Evolutionary conservation across 1,140 invertebrate species (phyloP), one percentile per base, ranked within the genome.

Genomic region (Physella acuta): DNA sequence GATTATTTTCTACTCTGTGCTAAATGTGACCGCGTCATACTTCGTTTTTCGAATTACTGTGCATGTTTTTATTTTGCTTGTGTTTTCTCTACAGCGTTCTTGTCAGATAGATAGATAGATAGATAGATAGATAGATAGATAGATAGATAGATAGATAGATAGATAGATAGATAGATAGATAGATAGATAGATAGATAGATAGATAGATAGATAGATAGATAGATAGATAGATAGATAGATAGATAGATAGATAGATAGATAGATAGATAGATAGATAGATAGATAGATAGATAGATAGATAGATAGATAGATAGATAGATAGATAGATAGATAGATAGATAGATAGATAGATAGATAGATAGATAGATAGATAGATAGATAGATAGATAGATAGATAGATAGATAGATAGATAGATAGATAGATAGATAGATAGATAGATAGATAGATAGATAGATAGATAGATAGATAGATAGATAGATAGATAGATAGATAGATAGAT

Each of bases 51-150:
- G n/a, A n/a, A n/a, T n/a, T n/a, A n/a, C n/a, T n/a, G n/a, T n/a
- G n/a, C n/a, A n/a, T n/a, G n/a, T n/a, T n/a, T n/a, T n/a, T n/a
- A n/a, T n/a, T n/a, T n/a, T n/a, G n/a, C n/a, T n/a, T n/a, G n/a
- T n/a, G n/a, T n/a, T n/a, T n/a, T n/a, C n/a, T n/a, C n/a, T n/a
- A n/a, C n/a, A n/a, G n/a, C n/a, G n/a, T n/a, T n/a, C n/a, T n/a
- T n/a, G 39, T 11, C 39, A 44, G 39, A 44, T 44, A 44, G 39
- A 44, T 44, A 44, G 39, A 44, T 44, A 44, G 39, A 44, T 44
- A 44, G 39, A 44, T 44, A 44, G 39, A 44, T 44, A 44, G 39
- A 44, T 44, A 44, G 39, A 44, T 44, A 44, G 39, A 44, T 44
- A 44, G 39, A 44, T 44, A 44, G 39, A 44, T 44, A 44, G 39